These are phyloP conservation scores for Octopus sinensis DNA, from an alignment of 1,140 invertebrate genomes.

Conservation along the genomic window DNA sequence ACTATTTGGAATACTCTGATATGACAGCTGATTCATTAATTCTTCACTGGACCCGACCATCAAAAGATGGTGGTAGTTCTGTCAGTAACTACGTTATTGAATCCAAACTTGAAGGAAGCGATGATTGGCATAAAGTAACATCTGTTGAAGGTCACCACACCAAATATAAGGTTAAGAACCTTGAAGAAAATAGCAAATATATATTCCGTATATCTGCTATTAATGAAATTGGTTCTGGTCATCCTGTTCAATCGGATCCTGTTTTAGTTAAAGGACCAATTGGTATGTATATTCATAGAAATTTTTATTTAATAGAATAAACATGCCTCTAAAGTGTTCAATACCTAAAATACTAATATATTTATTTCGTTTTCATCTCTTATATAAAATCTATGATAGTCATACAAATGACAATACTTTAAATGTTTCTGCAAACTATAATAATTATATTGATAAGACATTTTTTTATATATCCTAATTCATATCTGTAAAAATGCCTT, in stretches of 20 bases:
- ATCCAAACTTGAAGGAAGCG: slow-evolving; percentile 29
- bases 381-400: no score
- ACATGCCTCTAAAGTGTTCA: no score
- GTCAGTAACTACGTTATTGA: slow-evolving; percentile 48
- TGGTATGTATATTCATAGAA: slow-evolving; percentile 69
- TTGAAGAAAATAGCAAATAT: slow-evolving; percentile 89
- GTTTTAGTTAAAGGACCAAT: slow-evolving; percentile 92
- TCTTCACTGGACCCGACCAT: slow-evolving; percentile 78
- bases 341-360: no score
- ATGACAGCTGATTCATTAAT: slow-evolving; percentile 71
- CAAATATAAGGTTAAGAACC: slow-evolving; percentile 68
- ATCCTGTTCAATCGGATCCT: slow-evolving; percentile 91
- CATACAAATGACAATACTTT: no score
- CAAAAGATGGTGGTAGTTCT: slow-evolving; percentile 79
- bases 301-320: no score
- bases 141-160: slow-evolving; percentile 34
- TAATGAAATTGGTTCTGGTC: slow-evolving; percentile 90
- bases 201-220: slow-evolving; percentile 89
- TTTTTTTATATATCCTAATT: no score
- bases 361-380: no score
- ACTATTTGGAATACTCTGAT: slow-evolving; percentile 63
- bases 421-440: no score
- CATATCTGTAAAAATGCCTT: no score
- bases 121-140: slow-evolving; percentile 32
- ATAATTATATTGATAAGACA: no score